Base-by-base conservation (phyloP, 1,140 invertebrate genomes). In the Antheraea mylitta region DNA sequence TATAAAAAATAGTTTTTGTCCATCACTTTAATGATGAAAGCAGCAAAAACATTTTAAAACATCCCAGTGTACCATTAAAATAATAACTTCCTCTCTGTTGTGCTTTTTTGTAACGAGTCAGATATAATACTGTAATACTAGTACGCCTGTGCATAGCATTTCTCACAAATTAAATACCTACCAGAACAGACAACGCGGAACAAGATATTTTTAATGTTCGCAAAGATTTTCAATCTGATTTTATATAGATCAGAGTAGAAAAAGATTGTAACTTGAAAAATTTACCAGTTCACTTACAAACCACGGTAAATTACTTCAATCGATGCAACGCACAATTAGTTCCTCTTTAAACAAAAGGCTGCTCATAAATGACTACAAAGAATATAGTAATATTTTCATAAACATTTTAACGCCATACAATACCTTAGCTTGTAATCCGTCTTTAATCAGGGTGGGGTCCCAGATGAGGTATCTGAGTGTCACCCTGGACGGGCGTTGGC, bases 11-110 rank as follows among this genome's bases (percentile, higher is more conserved):
- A 67, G 64, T 75, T 85, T 86, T 80, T 82, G 73, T 81, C 78
- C 84, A 87, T 89, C 83, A 83, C 76, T 79, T 78, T 87, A 86
- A 87, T 83, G 83, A 82, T 76, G 77, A 82, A 77, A 82, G 71
- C 78, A 78, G 82, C 79, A 80, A 74, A 78, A 80, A 79, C 78
- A 77, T 86, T 82, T 83, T 77, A 86, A 82, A 81, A 82, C 85
- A 76, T 86, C 77, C 73, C 74, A 64, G 72, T 75, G 70, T 76
- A 83, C 85, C 83, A 88, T 89, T 89, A 89, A 87, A 87, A 86
- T 87, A 89, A 87, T 89, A 80, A 89, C 82, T 86, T 80, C 78
- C 75, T 76, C 71, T 76, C 73, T 70, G 72, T 75, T 71, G 76
- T 77, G 71, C 80, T 81, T 83, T 88, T 73, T 83, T 78, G 77